Base-by-base conservation (phyloP, 2,797 vertebrate species). In the Tangara arthus region DNA sequence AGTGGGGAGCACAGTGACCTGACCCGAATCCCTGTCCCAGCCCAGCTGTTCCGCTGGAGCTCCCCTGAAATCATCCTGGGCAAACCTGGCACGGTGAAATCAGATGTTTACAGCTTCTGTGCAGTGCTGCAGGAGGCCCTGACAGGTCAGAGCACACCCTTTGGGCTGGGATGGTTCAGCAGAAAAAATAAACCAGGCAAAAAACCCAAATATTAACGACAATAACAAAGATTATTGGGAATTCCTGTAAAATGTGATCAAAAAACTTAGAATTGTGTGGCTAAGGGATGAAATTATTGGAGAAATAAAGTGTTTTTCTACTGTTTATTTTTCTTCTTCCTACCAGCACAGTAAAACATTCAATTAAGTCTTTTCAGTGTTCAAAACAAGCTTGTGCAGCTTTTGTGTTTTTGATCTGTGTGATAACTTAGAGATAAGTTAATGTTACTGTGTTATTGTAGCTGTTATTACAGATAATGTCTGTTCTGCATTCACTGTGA, bases 71-170 rank as follows among this genome's bases (percentile, higher is more conserved):
- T 98, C 26, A 94, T 98, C 90, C 94, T 98, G n/a, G 90, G 92
- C 53, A 97, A 89, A 55, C 39, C 47, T 47, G 94, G 94, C 4
- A 97, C 98, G 0, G 70, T 95, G 23, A 98, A 97, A 27, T 97
- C 98, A 0, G 98, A 98, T 30, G 23, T 98, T 78, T 98, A 97
- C 79, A 98, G 98, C 87, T 97, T 98, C 87, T 98, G 97, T 53
- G 22, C 97, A 7, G 94, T 98, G 79, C 61, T 98, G 77, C 98
- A 98, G 84, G 98, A 98, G 76, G 95, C 96, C 46, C 84, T 98
- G 93, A 98, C 98, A 97, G 98, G 98, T 98, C 96, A 32, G 32
- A 49, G 39, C 61, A 3, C 75, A 53, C 35, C 35, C 9, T 57
- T 24, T 71, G 27, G 11, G 15, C 16, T 41, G 41, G 41, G 41